Percentiles rank a stretch among this genome's conserved stretches.
These are phyloP conservation scores for Calephelis virginiensis DNA, from an alignment of 1,140 invertebrate species.

Conservation along the genomic window DNA sequence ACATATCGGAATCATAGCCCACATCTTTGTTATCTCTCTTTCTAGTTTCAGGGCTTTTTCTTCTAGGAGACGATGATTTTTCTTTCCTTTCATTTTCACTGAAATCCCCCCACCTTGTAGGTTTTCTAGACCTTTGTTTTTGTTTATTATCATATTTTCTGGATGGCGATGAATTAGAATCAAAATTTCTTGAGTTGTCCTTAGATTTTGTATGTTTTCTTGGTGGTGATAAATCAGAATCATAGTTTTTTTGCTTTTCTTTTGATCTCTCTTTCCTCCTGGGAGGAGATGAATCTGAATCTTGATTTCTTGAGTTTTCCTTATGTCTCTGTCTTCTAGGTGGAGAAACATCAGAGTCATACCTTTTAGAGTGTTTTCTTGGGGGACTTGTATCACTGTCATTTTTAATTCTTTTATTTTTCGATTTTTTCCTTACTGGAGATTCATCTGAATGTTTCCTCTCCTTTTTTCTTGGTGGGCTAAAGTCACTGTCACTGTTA, in stretches of 20 bases:
- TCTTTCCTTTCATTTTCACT: not conserved
- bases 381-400: conserved; percentile 23
- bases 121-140: conserved; percentile 19
- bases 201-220: not conserved
- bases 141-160: conserved; percentile 18
- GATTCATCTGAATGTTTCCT: conserved; percentile 21
- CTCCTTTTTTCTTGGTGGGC: conserved; percentile 31
- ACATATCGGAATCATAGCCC: conserved; percentile 4
- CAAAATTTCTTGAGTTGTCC: conserved; percentile 24
- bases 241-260: conserved; percentile 35
- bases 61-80: not conserved
- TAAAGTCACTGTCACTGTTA: conserved; percentile 53
- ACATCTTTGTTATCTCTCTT: not conserved
- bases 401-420: conserved; percentile 20
- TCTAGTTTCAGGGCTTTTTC: not conserved
- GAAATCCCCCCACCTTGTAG: conserved; percentile 23
- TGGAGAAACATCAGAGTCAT: conserved; percentile 50
- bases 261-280: conserved; percentile 34
- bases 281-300: conserved; percentile 52
- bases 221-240: conserved; percentile 54
- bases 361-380: conserved; percentile 19
- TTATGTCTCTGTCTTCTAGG: conserved; percentile 37
- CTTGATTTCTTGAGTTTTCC: conserved; percentile 34
- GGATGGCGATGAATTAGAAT: conserved; percentile 11
- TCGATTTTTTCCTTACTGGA: conserved; percentile 28